Conservation (phyloP, 2,113 vertebrate genomes). For the Caranx melampygus region DNA sequence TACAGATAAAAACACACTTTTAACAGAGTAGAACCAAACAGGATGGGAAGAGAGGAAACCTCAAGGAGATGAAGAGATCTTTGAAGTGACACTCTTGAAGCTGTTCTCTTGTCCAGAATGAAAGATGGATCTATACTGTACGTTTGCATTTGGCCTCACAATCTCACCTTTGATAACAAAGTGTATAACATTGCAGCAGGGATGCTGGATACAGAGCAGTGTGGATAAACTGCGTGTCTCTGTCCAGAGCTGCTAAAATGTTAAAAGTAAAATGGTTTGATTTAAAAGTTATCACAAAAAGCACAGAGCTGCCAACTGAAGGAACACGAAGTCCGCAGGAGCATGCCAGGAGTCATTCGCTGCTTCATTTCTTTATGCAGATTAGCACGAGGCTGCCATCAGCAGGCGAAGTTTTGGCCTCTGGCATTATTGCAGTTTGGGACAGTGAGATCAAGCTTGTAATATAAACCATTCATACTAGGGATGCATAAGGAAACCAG, state of each 20-base stretch:
- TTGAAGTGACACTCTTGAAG: slow-evolving; percentile 80
- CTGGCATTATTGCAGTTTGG: slow-evolving; percentile 7
- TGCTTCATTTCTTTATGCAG: slow-evolving; percentile 33
- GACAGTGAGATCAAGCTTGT: slow-evolving; percentile 19
- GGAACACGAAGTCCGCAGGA: slow-evolving; percentile 27
- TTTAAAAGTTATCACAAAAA: slow-evolving; percentile 50
- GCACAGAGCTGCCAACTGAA: slow-evolving; percentile 37
- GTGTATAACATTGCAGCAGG: slow-evolving; percentile 20
- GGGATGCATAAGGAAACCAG: too few relatives aligned
- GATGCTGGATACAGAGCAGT: slow-evolving; percentile 23
- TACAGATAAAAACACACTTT: slow-evolving; percentile 69
- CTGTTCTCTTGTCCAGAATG: slow-evolving; percentile 62
- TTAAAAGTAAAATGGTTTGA: slow-evolving; percentile 40
- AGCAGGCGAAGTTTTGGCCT: slow-evolving; percentile 14
- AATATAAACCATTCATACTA: slow-evolving; percentile 16
- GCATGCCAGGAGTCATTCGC: slow-evolving; percentile 30
- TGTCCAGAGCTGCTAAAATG: slow-evolving; percentile 26
- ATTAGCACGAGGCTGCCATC: slow-evolving; percentile 16
- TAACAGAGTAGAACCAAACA: slow-evolving; percentile 53
- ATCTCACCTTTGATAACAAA: slow-evolving; percentile 62
- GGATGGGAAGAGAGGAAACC: slow-evolving; percentile 54
- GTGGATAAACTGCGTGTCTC: not conserved
- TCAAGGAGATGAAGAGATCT: slow-evolving; percentile 68
- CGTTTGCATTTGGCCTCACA: slow-evolving; percentile 53
- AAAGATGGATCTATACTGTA: slow-evolving; percentile 39